Conservation (phyloP, 2,113 vertebrate species). For the Pteropus alecto region DNA sequence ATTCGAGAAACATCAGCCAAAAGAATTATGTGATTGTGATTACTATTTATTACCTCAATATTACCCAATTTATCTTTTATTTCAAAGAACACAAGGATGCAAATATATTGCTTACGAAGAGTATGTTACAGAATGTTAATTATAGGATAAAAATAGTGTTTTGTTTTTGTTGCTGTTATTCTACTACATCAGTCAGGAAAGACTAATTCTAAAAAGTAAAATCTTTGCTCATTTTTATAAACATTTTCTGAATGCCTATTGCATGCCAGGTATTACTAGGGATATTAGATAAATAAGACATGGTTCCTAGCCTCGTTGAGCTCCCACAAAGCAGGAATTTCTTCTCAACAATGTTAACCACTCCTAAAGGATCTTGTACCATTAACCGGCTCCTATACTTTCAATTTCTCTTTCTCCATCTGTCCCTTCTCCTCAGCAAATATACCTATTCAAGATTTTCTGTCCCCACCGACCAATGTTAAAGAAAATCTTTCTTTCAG, state of each 20-base stretch:
- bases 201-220: background rate
- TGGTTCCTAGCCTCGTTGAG: background rate
- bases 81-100: background rate
- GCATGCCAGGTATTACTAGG: background rate
- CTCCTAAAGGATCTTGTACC: background rate
- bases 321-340: background rate
- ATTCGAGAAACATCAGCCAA: background rate
- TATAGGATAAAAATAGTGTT: background rate
- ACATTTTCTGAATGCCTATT: background rate
- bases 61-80: background rate
- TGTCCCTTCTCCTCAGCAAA: background rate
- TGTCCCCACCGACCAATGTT: background rate
- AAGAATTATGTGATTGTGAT: background rate
- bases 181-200: background rate
- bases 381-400: background rate
- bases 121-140: background rate
- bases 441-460: fast-evolving
- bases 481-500: background rate
- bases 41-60: background rate
- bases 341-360: background rate
- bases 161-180: background rate
- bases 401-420: background rate
- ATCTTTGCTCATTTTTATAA: background rate
- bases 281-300: background rate
- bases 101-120: background rate